Conservation (phyloP, 1,140 invertebrate species). For the Goniozus legneri region DNA sequence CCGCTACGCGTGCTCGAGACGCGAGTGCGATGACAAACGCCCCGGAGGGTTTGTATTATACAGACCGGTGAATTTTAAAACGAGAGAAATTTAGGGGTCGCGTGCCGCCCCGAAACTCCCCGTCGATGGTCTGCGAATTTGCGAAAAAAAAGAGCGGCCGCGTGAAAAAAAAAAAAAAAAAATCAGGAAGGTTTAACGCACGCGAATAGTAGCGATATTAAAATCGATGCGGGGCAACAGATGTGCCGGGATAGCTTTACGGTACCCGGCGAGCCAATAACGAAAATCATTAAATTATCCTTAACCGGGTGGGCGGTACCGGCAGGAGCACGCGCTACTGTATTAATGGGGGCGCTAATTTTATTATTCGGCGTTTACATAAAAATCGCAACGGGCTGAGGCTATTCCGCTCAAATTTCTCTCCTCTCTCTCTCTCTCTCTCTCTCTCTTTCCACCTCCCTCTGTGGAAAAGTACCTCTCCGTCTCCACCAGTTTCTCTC, state of each 20-base stretch:
- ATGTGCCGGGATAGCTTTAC: slow-evolving; percentile 48
- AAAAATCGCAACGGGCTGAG: slow-evolving; percentile 18
- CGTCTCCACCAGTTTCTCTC: no score
- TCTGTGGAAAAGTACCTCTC: no score
- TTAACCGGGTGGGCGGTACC: slow-evolving; percentile 28
- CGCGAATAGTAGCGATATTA: slow-evolving; percentile 38
- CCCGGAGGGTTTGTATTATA: no score
- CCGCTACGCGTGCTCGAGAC: no score
- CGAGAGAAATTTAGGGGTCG: neutral
- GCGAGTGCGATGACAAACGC: neutral
- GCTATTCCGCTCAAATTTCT: neutral
- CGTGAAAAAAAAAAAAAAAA: no score
- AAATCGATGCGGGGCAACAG: slow-evolving; percentile 50
- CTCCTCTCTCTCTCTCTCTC: neutral
- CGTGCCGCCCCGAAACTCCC: neutral
- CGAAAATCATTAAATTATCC: slow-evolving; percentile 51
- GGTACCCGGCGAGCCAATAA: slow-evolving; percentile 42
- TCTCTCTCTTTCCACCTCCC: neutral
- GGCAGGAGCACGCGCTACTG: slow-evolving; percentile 18
- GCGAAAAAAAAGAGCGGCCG: neutral
- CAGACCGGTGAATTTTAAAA: no score
- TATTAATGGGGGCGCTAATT: slow-evolving; percentile 34
- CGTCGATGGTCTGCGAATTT: neutral
- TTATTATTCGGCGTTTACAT: slow-evolving; percentile 39
- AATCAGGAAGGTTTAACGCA: slow-evolving; percentile 1